Percentiles rank a stretch among this genome's conserved stretches.
Evolutionary conservation across 1,140 invertebrate species (phyloP).

Genomic region (Drosophila guanche): DNA sequence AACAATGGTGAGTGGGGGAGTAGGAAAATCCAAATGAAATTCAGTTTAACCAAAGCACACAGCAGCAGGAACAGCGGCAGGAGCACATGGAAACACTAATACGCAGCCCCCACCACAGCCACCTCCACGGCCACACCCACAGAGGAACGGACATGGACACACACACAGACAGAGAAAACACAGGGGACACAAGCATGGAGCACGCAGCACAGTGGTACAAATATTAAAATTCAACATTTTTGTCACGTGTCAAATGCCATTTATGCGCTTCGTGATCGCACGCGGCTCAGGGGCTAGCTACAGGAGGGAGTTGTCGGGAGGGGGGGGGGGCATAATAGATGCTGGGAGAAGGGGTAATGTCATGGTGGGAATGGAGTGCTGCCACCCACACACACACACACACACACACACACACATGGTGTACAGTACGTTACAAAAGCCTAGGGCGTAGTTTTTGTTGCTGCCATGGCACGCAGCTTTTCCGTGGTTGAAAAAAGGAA

Average conservation of each 20-base stretch:
- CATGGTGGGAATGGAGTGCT: too few species aligned
- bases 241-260: constrained; percentile 79
- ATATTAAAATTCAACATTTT: constrained; percentile 79
- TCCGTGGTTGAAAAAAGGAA: too few species aligned
- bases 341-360: too few species aligned
- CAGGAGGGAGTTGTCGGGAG: neutral
- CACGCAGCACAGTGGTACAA: constrained; percentile 35
- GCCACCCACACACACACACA: too few species aligned
- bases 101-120: neutral
- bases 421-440: too few species aligned
- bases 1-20: constrained; percentile 44
- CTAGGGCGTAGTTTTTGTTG: too few species aligned
- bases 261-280: constrained; percentile 79
- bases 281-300: constrained; percentile 32
- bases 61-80: neutral
- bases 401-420: too few species aligned
- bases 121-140: neutral
- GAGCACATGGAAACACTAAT: neutral
- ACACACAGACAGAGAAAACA: constrained; percentile 5
- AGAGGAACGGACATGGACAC: neutral
- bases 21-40: constrained; percentile 67
- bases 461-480: too few species aligned
- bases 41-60: constrained; percentile 56
- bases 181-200: constrained; percentile 4
- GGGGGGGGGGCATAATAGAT: neutral